Conservation (phyloP, 2,113 vertebrate species). For the Trachemys scripta region DNA sequence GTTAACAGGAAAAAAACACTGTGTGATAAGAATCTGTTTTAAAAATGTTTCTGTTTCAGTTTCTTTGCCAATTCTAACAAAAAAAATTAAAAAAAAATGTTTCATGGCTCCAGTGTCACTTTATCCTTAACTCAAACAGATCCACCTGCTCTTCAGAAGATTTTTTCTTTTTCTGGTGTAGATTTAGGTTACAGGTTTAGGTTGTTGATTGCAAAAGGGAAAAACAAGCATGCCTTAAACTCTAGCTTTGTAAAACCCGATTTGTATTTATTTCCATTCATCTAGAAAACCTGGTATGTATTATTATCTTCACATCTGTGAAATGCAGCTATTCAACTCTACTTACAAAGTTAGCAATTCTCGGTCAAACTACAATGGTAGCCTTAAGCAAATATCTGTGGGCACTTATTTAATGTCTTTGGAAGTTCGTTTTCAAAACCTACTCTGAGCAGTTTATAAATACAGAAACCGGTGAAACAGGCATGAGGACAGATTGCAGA, state of each 20-base stretch:
- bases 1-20: not conserved
- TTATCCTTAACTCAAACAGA: not conserved
- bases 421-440: not conserved
- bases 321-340: not conserved
- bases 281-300: not conserved
- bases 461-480: not conserved
- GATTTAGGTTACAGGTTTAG: too few relatives aligned
- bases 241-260: not conserved
- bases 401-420: not conserved
- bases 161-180: not conserved
- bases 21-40: not conserved
- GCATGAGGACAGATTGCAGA: not conserved
- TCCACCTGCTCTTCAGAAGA: not conserved
- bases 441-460: not conserved
- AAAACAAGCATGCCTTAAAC: not conserved
- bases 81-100: not conserved
- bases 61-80: not conserved
- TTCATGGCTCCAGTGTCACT: not conserved
- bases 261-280: not conserved
- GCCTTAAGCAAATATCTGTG: not conserved
- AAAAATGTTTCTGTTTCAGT: not conserved
- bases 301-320: not conserved
- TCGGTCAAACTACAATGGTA: not conserved
- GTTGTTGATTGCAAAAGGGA: not conserved
- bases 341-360: not conserved